These are phyloP conservation scores for Epinephelus lanceolatus DNA, from an alignment of 2,113 vertebrate species.

Conservation along the genomic window DNA sequence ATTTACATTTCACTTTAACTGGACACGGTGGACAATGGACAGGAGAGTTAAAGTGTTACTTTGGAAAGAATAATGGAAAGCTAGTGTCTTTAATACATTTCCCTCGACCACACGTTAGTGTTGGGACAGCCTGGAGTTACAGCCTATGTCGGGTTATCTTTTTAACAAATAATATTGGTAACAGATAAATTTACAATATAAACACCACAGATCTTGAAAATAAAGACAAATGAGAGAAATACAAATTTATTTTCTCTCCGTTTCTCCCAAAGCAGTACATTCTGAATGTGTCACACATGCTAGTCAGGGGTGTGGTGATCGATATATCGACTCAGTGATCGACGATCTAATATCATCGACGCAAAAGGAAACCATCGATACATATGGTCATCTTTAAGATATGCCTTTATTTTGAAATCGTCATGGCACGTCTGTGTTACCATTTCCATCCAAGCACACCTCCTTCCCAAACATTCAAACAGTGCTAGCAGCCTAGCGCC, in stretches of 20 bases:
- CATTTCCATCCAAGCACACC: too few species aligned
- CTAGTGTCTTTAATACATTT: slow-evolving; percentile 56
- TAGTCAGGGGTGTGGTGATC: background rate
- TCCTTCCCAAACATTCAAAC: too few species aligned
- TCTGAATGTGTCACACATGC: slow-evolving; percentile 55
- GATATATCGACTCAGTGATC: too few species aligned
- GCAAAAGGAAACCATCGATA: too few species aligned
- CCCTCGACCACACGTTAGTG: slow-evolving; percentile 48
- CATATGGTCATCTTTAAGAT: too few species aligned
- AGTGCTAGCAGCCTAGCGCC: too few species aligned
- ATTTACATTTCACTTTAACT: slow-evolving; percentile 75
- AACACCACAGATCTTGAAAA: slow-evolving; percentile 58
- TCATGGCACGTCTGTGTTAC: too few species aligned
- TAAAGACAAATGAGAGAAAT: slow-evolving; percentile 44
- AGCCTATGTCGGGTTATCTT: slow-evolving; percentile 22
- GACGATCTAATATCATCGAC: too few species aligned
- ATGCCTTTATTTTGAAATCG: too few species aligned
- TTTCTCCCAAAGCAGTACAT: slow-evolving; percentile 65
- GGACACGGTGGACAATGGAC: slow-evolving; percentile 53
- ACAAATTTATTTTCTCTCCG: slow-evolving; percentile 35
- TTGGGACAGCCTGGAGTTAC: slow-evolving; percentile 47
- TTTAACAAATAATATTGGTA: slow-evolving; percentile 51
- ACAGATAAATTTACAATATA: slow-evolving; percentile 71
- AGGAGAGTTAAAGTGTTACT: slow-evolving; percentile 52
- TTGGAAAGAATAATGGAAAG: slow-evolving; percentile 31